A percentile compares a stretch with the other conserved stretches of the same genome.
Evolutionary conservation across 1,140 invertebrate genomes (phyloP).

Genomic region (Drosophila mauritiana): DNA sequence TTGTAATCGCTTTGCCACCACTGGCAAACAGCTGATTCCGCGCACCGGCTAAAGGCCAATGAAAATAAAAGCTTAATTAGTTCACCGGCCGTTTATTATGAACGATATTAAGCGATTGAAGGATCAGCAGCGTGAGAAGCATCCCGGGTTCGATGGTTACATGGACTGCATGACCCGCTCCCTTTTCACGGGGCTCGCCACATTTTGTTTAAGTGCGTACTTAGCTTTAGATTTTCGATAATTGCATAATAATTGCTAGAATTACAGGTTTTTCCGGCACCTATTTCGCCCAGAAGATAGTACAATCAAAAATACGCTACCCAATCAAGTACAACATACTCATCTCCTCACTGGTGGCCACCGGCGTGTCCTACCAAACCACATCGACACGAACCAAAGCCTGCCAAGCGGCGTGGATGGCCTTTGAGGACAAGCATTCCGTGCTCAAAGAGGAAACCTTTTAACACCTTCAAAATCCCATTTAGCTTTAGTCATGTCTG

Average conservation of each 20-base stretch:
- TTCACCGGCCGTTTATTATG: conserved; percentile 62
- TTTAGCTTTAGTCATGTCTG: conserved; percentile 51
- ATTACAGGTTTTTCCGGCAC: conserved; percentile 84
- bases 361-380: conserved; percentile 78
- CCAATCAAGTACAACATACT: conserved; percentile 82
- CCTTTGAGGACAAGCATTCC: conserved; percentile 85
- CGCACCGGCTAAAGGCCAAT: conserved; percentile 12
- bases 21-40: conserved; percentile 2
- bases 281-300: conserved; percentile 84
- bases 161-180: conserved; percentile 86
- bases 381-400: conserved; percentile 83
- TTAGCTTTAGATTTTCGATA: not conserved
- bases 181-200: conserved; percentile 85
- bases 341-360: conserved; percentile 81
- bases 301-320: conserved; percentile 83
- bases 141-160: conserved; percentile 86
- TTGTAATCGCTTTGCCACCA: not conserved
- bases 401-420: conserved; percentile 86
- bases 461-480: conserved; percentile 22
- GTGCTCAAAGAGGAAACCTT: conserved; percentile 76
- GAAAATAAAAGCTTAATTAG: conserved; percentile 3
- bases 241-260: conserved; percentile 72
- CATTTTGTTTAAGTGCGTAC: conserved; percentile 84
- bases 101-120: conserved; percentile 84
- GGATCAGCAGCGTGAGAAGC: conserved; percentile 84